Conservation (phyloP, 1,140 invertebrate genomes). For the Archivesica marissinica region DNA sequence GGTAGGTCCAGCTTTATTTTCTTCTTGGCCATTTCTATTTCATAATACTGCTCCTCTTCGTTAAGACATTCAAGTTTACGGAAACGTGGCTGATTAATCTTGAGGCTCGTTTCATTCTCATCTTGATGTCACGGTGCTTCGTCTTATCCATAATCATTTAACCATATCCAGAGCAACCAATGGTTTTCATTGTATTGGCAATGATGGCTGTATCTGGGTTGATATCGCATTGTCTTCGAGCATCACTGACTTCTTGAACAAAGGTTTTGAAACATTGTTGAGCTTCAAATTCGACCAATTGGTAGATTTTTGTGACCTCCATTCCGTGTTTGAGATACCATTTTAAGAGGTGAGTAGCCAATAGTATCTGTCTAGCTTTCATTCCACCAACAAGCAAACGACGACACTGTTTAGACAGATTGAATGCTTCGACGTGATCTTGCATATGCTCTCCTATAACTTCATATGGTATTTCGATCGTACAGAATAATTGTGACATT, state of each 20-base stretch:
- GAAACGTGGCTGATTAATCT: background rate
- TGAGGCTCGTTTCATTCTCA: background rate
- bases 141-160: constrained; percentile 27
- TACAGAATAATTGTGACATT: constrained; percentile 62
- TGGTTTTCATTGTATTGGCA: constrained; percentile 66
- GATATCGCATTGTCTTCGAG: constrained; percentile 60
- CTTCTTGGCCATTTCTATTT: too few relatives aligned
- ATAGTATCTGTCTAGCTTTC: constrained; percentile 59
- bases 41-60: background rate
- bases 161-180: constrained; percentile 62
- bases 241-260: constrained; percentile 64
- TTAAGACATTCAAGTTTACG: too few relatives aligned
- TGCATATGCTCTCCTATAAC: constrained; percentile 58
- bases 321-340: constrained; percentile 71
- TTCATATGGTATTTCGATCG: constrained; percentile 48
- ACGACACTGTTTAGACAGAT: constrained; percentile 50
- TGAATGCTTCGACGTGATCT: constrained; percentile 65
- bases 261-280: constrained; percentile 62
- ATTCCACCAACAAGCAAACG: constrained; percentile 60
- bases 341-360: constrained; percentile 63
- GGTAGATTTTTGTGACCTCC: constrained; percentile 61
- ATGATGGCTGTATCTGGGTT: constrained; percentile 61
- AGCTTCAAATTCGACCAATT: constrained; percentile 67
- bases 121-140: background rate
- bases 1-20: too few relatives aligned